phyloP scores from a whole-genome alignment of 1,140 invertebrate genomes.

The Diabrotica virgifera region DNA sequence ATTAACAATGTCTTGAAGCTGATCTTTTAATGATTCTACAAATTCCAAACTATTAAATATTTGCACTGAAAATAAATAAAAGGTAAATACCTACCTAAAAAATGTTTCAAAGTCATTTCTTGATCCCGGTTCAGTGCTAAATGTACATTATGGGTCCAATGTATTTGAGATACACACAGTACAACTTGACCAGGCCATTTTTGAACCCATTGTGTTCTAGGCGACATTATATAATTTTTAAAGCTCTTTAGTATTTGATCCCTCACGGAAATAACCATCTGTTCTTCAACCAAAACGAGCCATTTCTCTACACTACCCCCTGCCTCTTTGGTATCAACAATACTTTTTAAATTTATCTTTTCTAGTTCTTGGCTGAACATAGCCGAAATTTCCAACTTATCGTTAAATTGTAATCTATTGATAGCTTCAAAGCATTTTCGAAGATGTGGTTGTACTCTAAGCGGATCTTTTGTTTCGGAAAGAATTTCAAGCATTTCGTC shows the following conservation, averaged over 20 bases:
- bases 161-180: constrained; percentile 82
- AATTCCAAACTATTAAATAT: background rate
- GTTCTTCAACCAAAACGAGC: constrained; percentile 72
- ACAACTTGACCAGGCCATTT: constrained; percentile 88
- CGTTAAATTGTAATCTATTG: constrained; percentile 68
- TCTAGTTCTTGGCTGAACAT: constrained; percentile 87
- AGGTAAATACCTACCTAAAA: constrained; percentile 15
- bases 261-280: constrained; percentile 75
- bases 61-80: background rate
- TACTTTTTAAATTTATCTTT: constrained; percentile 65
- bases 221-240: constrained; percentile 63
- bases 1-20: constrained; percentile 65
- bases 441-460: constrained; percentile 84
- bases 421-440: constrained; percentile 91
- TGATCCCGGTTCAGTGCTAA: constrained; percentile 60
- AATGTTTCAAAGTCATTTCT: constrained; percentile 51
- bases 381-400: constrained; percentile 73
- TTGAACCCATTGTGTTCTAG: constrained; percentile 66
- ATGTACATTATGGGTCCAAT: constrained; percentile 83
- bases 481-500: constrained; percentile 94
- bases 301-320: constrained; percentile 91
- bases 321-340: constrained; percentile 75
- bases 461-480: constrained; percentile 86
- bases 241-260: constrained; percentile 71
- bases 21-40: constrained; percentile 28